Percentiles rank a stretch among this genome's conserved stretches.
These are phyloP conservation scores for Tetragonisca angustula DNA, from an alignment of 2,888 invertebrate species.

Conservation along the genomic window DNA sequence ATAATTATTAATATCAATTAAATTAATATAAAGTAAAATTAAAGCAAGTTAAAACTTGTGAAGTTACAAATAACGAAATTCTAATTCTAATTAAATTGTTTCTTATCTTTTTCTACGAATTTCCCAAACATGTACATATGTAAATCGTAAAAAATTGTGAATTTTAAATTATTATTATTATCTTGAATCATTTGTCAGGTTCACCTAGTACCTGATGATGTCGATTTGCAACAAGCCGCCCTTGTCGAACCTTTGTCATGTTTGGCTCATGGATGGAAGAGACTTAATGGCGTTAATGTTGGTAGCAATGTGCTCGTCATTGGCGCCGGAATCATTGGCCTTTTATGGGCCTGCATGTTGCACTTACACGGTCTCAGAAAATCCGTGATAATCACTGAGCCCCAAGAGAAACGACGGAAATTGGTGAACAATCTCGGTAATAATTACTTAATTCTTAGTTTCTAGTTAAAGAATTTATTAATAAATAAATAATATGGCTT, in stretches of 20 bases:
- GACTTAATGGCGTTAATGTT: constrained; percentile 86
- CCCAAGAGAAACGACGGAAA: constrained; percentile 84
- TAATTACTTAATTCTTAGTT: background rate
- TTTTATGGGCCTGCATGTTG: constrained; percentile 87
- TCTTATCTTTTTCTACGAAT: background rate
- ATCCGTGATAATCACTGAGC: constrained; percentile 88
- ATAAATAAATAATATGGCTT: background rate
- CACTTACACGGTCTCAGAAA: constrained; percentile 89
- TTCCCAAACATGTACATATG: background rate
- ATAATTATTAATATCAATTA: no score
- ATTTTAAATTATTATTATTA: background rate
- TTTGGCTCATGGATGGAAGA: constrained; percentile 89
- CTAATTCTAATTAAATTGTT: background rate
- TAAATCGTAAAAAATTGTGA: background rate
- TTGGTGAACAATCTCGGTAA: constrained; percentile 77
- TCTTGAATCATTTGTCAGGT: constrained; percentile 66
- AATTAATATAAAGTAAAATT: no score
- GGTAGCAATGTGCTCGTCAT: constrained; percentile 87
- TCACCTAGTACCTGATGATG: constrained; percentile 75
- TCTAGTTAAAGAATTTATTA: background rate
- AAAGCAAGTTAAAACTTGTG: background rate
- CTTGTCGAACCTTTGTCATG: constrained; percentile 90
- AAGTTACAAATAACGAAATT: background rate
- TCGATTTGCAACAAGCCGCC: constrained; percentile 85
- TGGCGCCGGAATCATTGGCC: constrained; percentile 90